Evolutionary conservation across 1,140 invertebrate species (phyloP).

Genomic region (Pomacea maculata): DNA sequence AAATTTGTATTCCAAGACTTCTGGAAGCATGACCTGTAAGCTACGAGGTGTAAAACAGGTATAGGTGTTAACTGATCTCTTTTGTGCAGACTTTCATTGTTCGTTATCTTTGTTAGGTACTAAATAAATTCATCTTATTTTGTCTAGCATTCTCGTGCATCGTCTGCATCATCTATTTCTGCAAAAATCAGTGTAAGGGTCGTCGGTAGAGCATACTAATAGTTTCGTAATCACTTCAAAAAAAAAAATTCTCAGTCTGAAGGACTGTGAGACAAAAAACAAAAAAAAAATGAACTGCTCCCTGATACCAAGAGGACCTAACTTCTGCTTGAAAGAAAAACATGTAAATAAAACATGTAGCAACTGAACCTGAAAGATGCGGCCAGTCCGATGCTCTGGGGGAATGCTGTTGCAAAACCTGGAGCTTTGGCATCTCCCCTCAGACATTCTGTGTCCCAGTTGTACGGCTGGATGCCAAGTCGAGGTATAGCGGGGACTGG

Average conservation of each 20-base stretch:
- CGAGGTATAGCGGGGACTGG: slow-evolving; percentile 54
- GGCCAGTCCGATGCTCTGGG: slow-evolving; percentile 58
- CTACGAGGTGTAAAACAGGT: no score
- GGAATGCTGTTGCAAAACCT: slow-evolving; percentile 58
- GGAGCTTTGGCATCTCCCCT: slow-evolving; percentile 45
- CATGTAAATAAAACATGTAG: background rate
- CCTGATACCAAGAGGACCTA: background rate
- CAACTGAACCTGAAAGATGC: slow-evolving; percentile 56
- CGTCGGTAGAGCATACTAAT: no score
- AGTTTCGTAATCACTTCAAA: no score
- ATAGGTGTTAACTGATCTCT: no score
- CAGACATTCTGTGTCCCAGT: slow-evolving; percentile 60
- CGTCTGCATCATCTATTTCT: no score
- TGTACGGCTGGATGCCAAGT: slow-evolving; percentile 55
- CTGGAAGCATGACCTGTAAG: no score
- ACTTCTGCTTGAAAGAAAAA: background rate
- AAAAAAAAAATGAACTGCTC: background rate
- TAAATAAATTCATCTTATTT: no score
- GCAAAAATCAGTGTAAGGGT: no score
- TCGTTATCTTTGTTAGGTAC: no score
- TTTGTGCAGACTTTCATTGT: no score
- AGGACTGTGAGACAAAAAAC: slow-evolving; percentile 19
- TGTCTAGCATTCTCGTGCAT: no score
- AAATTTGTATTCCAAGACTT: no score
- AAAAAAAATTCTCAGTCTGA: slow-evolving; percentile 8